Evolutionary conservation across 2,113 vertebrate species (phyloP).

Genomic region (Camarhynchus parvulus): DNA sequence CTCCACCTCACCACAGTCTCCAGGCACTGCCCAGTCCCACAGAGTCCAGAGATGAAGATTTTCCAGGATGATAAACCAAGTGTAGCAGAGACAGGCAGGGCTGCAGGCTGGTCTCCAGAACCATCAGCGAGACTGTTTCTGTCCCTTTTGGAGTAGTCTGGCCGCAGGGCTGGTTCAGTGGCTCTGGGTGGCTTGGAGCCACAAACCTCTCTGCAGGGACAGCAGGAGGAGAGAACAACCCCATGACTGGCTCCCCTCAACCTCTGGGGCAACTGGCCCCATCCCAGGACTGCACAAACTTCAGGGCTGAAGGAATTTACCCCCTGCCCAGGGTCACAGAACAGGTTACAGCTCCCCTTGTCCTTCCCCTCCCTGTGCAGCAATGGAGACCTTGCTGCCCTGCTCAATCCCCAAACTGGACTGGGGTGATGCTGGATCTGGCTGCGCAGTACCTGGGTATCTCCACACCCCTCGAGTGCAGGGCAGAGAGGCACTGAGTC

Average conservation of each 20-base stretch:
- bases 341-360: rapidly evolving
- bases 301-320: neutral
- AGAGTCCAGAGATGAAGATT: neutral
- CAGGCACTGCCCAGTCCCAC: neutral
- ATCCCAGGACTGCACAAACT: neutral
- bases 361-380: rapidly evolving
- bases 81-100: rapidly evolving
- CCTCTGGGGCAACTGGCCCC: too few species aligned
- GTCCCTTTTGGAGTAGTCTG: neutral
- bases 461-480: neutral
- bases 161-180: neutral
- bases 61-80: neutral
- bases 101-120: neutral
- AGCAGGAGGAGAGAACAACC: neutral
- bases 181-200: neutral
- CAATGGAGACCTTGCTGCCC: neutral
- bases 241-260: neutral
- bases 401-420: neutral
- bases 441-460: neutral
- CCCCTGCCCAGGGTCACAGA: neutral
- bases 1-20: neutral
- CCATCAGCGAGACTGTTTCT: rapidly evolving
- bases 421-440: neutral
- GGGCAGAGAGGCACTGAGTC: neutral
- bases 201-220: neutral